phyloP scores from a whole-genome alignment of 37 sponge, comb jelly and placozoan species.

The Theonella swinhoei region DNA sequence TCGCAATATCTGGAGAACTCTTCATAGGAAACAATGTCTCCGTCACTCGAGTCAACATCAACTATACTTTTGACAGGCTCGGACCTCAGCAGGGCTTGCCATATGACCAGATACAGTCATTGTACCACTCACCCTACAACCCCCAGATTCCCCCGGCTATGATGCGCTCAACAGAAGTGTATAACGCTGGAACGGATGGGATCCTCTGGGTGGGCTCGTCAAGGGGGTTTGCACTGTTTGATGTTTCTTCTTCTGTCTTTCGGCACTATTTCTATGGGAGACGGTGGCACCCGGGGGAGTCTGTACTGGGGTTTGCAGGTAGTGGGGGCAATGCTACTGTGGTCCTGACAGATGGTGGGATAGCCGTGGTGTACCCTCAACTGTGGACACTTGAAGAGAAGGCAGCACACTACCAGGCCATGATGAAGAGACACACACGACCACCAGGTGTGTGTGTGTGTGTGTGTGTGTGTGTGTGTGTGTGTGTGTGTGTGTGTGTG shows the following conservation, averaged over 20 bases:
- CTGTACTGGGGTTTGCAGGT: constrained; percentile 10
- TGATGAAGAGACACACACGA: constrained; percentile 71
- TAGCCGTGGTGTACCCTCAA: constrained; percentile 54
- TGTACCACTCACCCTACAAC: constrained; percentile 27
- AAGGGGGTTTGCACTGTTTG: constrained; percentile 66
- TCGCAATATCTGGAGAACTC: constrained; percentile 66
- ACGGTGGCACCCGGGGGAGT: constrained; percentile 73
- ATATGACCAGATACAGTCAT: constrained; percentile 45
- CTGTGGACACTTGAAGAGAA: constrained; percentile 78
- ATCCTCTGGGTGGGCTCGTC: constrained; percentile 58
- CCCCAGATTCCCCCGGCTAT: constrained; percentile 23
- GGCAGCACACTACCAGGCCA: constrained; percentile 73
- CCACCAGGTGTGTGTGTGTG: constrained; percentile 75
- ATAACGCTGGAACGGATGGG: not conserved
- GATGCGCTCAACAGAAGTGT: not conserved
- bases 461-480: no score
- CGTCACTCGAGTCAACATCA: constrained; percentile 55
- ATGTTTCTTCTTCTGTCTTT: constrained; percentile 50
- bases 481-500: no score
- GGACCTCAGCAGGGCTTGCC: constrained; percentile 81
- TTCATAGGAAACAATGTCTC: constrained; percentile 78
- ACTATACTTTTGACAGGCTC: constrained; percentile 83
- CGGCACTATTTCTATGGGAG: constrained; percentile 61
- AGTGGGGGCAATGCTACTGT: not conserved
- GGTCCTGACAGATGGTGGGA: constrained; percentile 59